A percentile compares a stretch with the other conserved stretches of the same genome.
Evolutionary conservation across 2,113 vertebrate species (phyloP).

Genomic region (Symphodus melops): DNA sequence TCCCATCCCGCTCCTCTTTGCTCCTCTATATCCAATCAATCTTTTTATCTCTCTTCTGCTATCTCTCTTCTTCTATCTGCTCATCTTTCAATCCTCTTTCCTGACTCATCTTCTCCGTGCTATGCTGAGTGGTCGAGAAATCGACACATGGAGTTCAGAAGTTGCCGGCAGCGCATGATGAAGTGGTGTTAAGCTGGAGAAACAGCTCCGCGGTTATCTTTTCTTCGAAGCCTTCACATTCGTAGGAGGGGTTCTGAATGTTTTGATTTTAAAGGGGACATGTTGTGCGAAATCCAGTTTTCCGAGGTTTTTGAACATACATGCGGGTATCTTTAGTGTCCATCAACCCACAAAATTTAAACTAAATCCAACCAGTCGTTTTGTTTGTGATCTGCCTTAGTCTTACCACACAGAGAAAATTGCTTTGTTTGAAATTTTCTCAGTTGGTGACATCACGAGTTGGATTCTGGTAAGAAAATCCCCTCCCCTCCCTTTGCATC

Average conservation of each 20-base stretch:
- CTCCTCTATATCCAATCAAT: constrained; percentile 24
- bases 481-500: too few species aligned
- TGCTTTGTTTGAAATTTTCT: too few species aligned
- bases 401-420: too few species aligned
- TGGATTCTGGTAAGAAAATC: too few species aligned
- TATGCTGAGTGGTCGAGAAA: neutral
- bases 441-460: too few species aligned
- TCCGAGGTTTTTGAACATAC: too few species aligned
- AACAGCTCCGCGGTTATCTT: neutral
- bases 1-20: constrained; percentile 5
- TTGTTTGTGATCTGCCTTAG: too few species aligned
- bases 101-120: constrained; percentile 6
- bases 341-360: too few species aligned
- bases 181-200: neutral
- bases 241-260: neutral
- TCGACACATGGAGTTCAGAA: neutral
- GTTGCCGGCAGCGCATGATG: constrained; percentile 7
- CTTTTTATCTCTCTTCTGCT: constrained; percentile 13
- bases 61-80: constrained; percentile 15
- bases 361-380: too few species aligned
- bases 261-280: too few species aligned
- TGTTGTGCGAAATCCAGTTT: too few species aligned
- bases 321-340: too few species aligned
- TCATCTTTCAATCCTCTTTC: constrained; percentile 8
- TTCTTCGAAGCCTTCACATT: neutral